Percentiles rank a stretch among this genome's conserved stretches.
Evolutionary conservation across 2,113 vertebrate species (phyloP).

Genomic region (Loxodonta africana): DNA sequence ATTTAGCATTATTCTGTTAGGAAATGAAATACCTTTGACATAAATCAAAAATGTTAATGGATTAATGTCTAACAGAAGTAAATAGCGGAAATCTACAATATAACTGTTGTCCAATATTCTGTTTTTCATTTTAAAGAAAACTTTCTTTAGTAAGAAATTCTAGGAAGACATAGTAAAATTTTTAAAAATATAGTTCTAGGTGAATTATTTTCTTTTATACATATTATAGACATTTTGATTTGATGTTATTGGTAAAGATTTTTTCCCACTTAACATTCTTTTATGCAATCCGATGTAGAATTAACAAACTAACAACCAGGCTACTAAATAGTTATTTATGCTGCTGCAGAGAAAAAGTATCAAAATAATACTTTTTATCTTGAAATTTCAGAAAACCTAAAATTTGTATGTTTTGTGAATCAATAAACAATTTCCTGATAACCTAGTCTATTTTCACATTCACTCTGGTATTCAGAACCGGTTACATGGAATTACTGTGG

Average conservation of each 20-base stretch:
- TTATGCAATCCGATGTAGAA: slow-evolving; percentile 20
- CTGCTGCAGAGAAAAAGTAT: slow-evolving; percentile 17
- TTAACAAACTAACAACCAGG: slow-evolving; percentile 21
- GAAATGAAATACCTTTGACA: neutral
- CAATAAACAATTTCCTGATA: slow-evolving; percentile 15
- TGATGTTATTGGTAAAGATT: slow-evolving; percentile 25
- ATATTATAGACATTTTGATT: slow-evolving; percentile 53
- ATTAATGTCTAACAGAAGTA: slow-evolving; percentile 69
- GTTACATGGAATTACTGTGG: neutral
- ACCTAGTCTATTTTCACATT: neutral
- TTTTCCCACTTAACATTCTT: slow-evolving; percentile 41
- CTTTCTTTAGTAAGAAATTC: neutral
- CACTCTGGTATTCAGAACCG: slow-evolving; percentile 1
- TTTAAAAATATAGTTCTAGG: slow-evolving; percentile 59
- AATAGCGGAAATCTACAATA: neutral
- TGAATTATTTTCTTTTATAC: slow-evolving; percentile 68
- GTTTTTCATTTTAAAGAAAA: slow-evolving; percentile 33
- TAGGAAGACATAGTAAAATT: slow-evolving; percentile 48
- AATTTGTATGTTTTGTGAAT: slow-evolving; percentile 62
- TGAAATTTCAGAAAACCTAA: slow-evolving; percentile 45
- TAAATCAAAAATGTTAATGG: neutral
- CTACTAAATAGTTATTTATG: neutral
- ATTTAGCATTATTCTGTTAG: neutral
- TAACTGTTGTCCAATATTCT: slow-evolving; percentile 14
- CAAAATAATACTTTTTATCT: slow-evolving; percentile 57